Evolutionary conservation across 2,888 invertebrate genomes (phyloP).

Genomic region (Drosophila trichaetosa): DNA sequence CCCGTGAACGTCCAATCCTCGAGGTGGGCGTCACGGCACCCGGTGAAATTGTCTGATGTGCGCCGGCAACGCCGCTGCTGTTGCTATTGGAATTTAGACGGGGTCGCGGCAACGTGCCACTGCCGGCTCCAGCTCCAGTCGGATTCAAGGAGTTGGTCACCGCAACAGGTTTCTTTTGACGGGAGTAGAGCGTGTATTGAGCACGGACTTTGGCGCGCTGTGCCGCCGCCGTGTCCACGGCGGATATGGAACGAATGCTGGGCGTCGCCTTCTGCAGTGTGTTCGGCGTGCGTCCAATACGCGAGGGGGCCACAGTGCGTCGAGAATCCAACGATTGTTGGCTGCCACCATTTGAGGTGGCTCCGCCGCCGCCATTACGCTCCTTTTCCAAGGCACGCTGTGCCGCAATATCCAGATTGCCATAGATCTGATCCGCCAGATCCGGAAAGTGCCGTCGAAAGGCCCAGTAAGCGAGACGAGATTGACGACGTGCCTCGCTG

Average conservation of each 20-base stretch:
- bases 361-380: conserved; percentile 61
- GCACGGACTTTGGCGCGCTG: conserved; percentile 94
- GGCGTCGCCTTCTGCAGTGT: conserved; percentile 79
- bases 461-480: conserved; percentile 92
- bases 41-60: conserved; percentile 69
- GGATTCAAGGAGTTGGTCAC: conserved; percentile 43
- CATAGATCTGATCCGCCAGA: conserved; percentile 93
- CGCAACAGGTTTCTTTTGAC: conserved; percentile 87
- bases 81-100: conserved; percentile 66
- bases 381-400: conserved; percentile 88
- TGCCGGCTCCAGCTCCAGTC: conserved; percentile 25
- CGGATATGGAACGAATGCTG: conserved; percentile 94
- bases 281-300: conserved; percentile 77
- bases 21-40: conserved; percentile 67
- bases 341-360: conserved; percentile 34
- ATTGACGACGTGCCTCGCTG: conserved; percentile 91
- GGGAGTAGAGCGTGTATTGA: conserved; percentile 92
- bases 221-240: conserved; percentile 96
- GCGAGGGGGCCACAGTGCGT: conserved; percentile 61
- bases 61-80: conserved; percentile 26
- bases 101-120: conserved; percentile 80
- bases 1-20: conserved; percentile 86
- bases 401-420: conserved; percentile 91
- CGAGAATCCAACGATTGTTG: conserved; percentile 64
- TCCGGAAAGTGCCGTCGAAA: conserved; percentile 96